Conservation (phyloP, 1,140 invertebrate genomes). For the Agrypnia vestita region DNA sequence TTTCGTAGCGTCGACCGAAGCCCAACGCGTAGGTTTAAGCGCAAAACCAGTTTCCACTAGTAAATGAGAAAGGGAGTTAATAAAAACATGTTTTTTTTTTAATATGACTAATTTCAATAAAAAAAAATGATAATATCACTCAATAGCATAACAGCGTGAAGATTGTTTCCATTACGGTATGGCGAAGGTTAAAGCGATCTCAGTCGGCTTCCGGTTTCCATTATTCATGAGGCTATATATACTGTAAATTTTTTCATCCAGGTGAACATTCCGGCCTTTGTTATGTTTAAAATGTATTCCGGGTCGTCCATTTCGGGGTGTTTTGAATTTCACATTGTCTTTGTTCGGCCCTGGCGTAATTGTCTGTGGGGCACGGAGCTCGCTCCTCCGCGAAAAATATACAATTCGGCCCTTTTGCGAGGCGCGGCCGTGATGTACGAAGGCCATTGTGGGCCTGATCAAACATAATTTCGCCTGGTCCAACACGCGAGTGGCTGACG, state of each 20-base stretch:
- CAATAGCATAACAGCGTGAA: too few relatives aligned
- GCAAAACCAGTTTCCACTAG: too few relatives aligned
- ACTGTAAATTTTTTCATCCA: constrained; percentile 5
- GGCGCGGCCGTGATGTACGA: background rate
- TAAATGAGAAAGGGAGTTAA: too few relatives aligned
- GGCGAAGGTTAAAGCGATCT: too few relatives aligned
- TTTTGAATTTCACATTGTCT: constrained; percentile 28
- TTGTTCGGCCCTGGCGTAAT: constrained; percentile 9
- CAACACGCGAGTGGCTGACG: background rate
- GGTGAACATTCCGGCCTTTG: constrained; percentile 11
- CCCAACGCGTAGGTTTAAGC: too few relatives aligned
- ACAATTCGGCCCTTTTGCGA: background rate
- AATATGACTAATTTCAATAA: too few relatives aligned
- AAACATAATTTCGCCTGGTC: background rate
- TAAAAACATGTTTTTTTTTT: too few relatives aligned
- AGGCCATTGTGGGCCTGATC: constrained; percentile 7
- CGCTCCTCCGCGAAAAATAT: background rate
- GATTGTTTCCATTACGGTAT: too few relatives aligned
- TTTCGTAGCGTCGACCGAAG: too few relatives aligned
- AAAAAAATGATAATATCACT: too few relatives aligned
- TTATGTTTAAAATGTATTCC: constrained; percentile 18
- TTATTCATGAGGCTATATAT: too few relatives aligned
- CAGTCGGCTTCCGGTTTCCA: too few relatives aligned
- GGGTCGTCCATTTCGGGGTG: background rate
- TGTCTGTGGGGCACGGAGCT: background rate